phyloP scores from a whole-genome alignment of 2,888 invertebrate species.

The Helobdella robusta region DNA sequence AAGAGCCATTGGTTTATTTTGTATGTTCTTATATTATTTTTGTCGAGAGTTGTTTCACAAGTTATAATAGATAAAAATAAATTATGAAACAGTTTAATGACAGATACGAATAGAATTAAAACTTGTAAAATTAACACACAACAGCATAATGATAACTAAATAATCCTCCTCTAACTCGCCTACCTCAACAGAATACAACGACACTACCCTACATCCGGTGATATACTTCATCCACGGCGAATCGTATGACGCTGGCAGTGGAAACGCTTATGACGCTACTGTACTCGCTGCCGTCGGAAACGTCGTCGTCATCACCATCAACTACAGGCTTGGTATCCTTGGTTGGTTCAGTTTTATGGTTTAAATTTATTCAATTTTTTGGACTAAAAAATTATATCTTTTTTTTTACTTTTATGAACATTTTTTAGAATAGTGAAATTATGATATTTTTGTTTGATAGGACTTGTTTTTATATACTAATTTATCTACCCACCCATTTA shows the following conservation, averaged over 20 bases:
- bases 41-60: too few species aligned
- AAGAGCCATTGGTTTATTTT: too few species aligned
- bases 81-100: too few species aligned
- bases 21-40: too few species aligned
- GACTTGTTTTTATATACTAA: background rate
- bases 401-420: background rate
- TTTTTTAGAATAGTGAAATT: background rate
- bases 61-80: too few species aligned
- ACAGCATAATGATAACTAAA: too few species aligned
- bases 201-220: constrained; percentile 12
- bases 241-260: constrained; percentile 19
- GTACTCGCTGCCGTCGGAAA: constrained; percentile 21
- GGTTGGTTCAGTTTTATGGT: constrained; percentile 1
- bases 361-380: background rate
- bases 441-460: background rate
- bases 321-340: constrained; percentile 23
- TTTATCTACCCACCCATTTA: background rate
- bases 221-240: constrained; percentile 23
- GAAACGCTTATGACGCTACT: constrained; percentile 20
- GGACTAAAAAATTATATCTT: background rate
- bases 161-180: too few species aligned
- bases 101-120: too few species aligned
- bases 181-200: constrained; percentile 14
- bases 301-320: constrained; percentile 21
- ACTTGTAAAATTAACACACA: too few species aligned